Evolutionary conservation across 2,888 invertebrate genomes (phyloP).

Genomic region (Dolichopus griseipennis): DNA sequence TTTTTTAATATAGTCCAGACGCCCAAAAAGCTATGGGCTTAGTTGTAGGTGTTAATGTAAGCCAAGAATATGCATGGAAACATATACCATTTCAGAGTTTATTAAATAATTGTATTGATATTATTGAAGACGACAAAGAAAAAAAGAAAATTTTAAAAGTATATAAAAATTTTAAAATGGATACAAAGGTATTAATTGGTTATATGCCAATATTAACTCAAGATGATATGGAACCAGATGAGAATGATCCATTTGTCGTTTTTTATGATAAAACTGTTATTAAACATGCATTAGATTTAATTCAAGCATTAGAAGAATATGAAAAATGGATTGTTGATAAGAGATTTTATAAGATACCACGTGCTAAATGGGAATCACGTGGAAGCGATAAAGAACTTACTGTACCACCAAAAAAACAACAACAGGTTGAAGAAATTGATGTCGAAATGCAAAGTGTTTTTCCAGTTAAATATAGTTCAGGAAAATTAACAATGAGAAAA

Average conservation of each 20-base stretch:
- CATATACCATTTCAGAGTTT: slow-evolving; percentile 52
- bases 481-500: slow-evolving; percentile 48
- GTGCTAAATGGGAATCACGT: slow-evolving; percentile 49
- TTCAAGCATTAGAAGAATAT: slow-evolving; percentile 49
- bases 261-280: slow-evolving; percentile 47
- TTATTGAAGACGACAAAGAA: slow-evolving; percentile 44
- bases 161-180: slow-evolving; percentile 38
- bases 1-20: slow-evolving; percentile 8
- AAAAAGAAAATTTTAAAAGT: slow-evolving; percentile 32
- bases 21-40: slow-evolving; percentile 47
- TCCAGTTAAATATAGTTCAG: slow-evolving; percentile 45
- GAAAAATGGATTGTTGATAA: slow-evolving; percentile 46
- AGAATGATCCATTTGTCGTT: slow-evolving; percentile 60
- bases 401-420: slow-evolving; percentile 46
- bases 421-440: slow-evolving; percentile 51
- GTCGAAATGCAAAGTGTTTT: slow-evolving; percentile 59
- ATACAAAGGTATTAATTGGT: slow-evolving; percentile 51
- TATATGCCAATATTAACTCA: slow-evolving; percentile 56
- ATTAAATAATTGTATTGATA: slow-evolving; percentile 49
- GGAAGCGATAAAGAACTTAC: slow-evolving; percentile 60
- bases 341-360: slow-evolving; percentile 49
- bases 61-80: slow-evolving; percentile 67
- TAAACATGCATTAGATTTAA: slow-evolving; percentile 45
- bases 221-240: slow-evolving; percentile 44
- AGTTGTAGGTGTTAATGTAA: slow-evolving; percentile 59